Evolutionary conservation across 2,113 vertebrate genomes (phyloP), one percentile per base, ranked within the genome.

Genomic region (Apeltes quadracus): DNA sequence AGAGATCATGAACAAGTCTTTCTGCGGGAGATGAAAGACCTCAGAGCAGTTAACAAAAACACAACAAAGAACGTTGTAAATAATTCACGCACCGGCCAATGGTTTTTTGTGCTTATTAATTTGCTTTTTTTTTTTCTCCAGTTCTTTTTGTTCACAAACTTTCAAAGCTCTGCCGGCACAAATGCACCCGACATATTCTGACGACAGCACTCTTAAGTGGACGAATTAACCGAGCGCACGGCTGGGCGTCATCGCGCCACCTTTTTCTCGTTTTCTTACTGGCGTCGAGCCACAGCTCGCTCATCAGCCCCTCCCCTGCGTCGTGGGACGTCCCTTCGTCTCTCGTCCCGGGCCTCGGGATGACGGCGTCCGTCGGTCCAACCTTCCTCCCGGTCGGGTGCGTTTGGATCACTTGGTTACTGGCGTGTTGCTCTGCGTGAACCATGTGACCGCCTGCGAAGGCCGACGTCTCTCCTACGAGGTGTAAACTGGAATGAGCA

Each of bases 71-170:
- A 62, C 12, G 1, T 41, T 66, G 1, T 86, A 74, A 86, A 85
- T 88, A 74, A 89, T 81, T 84, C 48, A 86, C 64, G 65, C 62
- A 15, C 57, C 27, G 79, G 66, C 65, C 59, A 76, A 51, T 79
- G 85, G 72, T 77, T 66, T 77, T 66, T 80, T 64, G 56, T 76
- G 53, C 56, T 76, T 53, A 83, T 77, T 76, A 66, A 78, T 85
- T 75, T 69, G 73, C 72, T 81, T 79, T 78, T 79, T 65, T 55
- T 32, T 73, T 22, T 71, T 79, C 51, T 67, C n/a, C n/a, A n/a
- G n/a, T n/a, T n/a, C n/a, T n/a, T n/a, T 70, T 81, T 84, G 76
- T 82, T 61, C 15, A 39, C 34, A 58, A 29, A 75, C 69, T 81
- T 84, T 84, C 84, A 84, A 39, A 86, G 76, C 72, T 72, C 39